Percentiles rank a stretch among this genome's conserved stretches.
Evolutionary conservation across 2,888 invertebrate genomes (phyloP).

Genomic region (Ditula angustiorana): DNA sequence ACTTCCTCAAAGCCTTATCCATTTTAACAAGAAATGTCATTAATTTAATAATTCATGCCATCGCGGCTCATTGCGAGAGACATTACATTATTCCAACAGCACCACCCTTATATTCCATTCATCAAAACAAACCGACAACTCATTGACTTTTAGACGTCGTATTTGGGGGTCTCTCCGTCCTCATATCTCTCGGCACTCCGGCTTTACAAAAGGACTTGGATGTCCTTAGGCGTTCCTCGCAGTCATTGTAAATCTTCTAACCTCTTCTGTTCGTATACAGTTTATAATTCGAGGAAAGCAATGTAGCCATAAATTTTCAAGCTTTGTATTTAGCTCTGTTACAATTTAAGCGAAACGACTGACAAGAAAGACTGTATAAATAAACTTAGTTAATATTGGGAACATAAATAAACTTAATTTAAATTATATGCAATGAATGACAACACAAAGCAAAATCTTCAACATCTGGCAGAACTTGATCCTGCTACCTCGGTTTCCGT

Average conservation of each 20-base stretch:
- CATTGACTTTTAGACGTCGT: conserved; percentile 25
- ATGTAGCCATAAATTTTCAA: conserved; percentile 17
- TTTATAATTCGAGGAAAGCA: conserved; percentile 24
- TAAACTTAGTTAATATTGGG: too few species aligned
- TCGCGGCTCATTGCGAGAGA: not conserved
- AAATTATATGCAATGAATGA: too few species aligned
- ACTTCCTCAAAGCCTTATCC: too few species aligned
- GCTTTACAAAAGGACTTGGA: conserved; percentile 22
- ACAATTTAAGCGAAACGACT: not conserved
- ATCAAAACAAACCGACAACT: conserved; percentile 33
- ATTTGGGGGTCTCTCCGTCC: conserved; percentile 3
- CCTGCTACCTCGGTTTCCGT: too few species aligned
- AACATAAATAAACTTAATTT: too few species aligned
- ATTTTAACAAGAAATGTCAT: not conserved
- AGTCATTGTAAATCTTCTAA: conserved; percentile 28
- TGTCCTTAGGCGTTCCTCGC: conserved; percentile 24
- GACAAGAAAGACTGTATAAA: too few species aligned
- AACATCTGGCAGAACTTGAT: too few species aligned
- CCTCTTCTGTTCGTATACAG: conserved; percentile 13
- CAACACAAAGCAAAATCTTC: too few species aligned
- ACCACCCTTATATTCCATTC: conserved; percentile 24
- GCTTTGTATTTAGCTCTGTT: conserved; percentile 20
- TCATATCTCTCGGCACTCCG: conserved; percentile 10
- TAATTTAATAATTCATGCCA: not conserved
- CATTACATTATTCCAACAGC: conserved; percentile 8